Evolutionary conservation across 37 sponge, comb jelly and placozoan species (phyloP).

Genomic region (Eunapius fragilis): DNA sequence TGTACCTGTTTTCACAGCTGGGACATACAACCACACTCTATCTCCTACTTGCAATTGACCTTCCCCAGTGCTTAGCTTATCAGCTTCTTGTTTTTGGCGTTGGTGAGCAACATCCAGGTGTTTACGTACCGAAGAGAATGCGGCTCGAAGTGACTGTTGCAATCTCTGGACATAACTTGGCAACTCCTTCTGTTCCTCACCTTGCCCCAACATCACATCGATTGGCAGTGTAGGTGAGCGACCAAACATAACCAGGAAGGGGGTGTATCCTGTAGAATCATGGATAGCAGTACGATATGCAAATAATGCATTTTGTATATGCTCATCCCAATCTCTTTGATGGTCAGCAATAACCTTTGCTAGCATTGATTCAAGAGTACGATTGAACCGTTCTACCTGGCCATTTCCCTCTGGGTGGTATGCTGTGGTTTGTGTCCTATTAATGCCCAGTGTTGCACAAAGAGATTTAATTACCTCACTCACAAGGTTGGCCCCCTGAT

Average conservation of each 20-base stretch:
- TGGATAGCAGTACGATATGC: slow-evolving; percentile 46
- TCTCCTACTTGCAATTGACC: slow-evolving; percentile 14
- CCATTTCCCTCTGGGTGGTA: slow-evolving; percentile 59
- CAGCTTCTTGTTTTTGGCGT: slow-evolving; percentile 1
- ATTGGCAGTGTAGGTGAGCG: slow-evolving; percentile 34
- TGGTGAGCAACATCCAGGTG: slow-evolving; percentile 6
- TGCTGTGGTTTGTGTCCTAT: slow-evolving; percentile 13
- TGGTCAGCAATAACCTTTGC: slow-evolving; percentile 48
- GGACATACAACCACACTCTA: slow-evolving; percentile 43
- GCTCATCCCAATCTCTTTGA: slow-evolving; percentile 46
- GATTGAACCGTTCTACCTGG: slow-evolving; percentile 49
- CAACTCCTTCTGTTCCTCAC: not conserved
- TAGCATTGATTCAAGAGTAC: slow-evolving; percentile 41
- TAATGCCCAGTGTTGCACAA: slow-evolving; percentile 10
- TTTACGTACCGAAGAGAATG: not conserved
- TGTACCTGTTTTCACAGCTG: slow-evolving; percentile 36
- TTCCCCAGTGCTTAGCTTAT: slow-evolving; percentile 2
- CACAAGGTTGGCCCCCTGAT: slow-evolving; percentile 27
- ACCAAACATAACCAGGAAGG: slow-evolving; percentile 31
- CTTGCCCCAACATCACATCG: slow-evolving; percentile 20
- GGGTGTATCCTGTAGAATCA: slow-evolving; percentile 34
- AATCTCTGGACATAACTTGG: slow-evolving; percentile 31
- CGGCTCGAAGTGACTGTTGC: not conserved
- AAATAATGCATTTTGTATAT: slow-evolving; percentile 18
- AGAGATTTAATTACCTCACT: not conserved